Percentiles rank a stretch among this genome's conserved stretches.
phyloP scores from a whole-genome alignment of 2,113 vertebrate species.

The Scartelaos histophorus region DNA sequence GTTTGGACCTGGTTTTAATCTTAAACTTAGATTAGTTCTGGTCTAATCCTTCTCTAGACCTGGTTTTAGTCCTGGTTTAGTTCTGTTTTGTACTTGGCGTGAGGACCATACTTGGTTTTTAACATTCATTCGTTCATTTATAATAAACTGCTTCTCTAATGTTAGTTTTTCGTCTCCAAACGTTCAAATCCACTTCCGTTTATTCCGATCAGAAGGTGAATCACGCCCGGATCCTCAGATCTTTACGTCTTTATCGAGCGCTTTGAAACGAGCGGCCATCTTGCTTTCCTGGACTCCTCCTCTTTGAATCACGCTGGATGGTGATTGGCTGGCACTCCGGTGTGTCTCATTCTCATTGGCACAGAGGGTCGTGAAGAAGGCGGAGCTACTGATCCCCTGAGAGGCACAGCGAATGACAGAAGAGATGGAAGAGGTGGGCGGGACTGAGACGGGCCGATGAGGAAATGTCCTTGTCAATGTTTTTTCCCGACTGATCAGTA shows the following conservation, averaged over 20 bases:
- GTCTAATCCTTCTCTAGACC: no score
- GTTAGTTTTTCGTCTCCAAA: background rate
- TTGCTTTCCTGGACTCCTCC: background rate
- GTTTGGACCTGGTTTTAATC: no score
- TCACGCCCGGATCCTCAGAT: background rate
- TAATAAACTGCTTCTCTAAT: background rate
- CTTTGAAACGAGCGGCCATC: background rate
- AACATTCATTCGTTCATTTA: no score
- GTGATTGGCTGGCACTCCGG: conserved; percentile 79
- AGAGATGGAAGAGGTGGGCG: conserved; percentile 41
- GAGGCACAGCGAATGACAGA: conserved; percentile 58
- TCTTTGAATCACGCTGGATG: conserved; percentile 23
- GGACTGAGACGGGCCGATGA: conserved; percentile 36
- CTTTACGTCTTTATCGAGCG: background rate
- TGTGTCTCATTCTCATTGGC: conserved; percentile 74
- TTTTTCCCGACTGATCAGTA: conserved; percentile 70
- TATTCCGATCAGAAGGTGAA: background rate
- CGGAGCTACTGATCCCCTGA: conserved; percentile 87
- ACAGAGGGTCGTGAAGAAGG: conserved; percentile 81
- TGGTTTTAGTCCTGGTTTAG: no score
- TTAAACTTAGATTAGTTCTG: no score
- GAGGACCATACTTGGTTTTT: no score
- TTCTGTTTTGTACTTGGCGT: no score
- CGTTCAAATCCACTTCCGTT: background rate
- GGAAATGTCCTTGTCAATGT: conserved; percentile 28